Evolutionary conservation across 2,113 vertebrate genomes (phyloP).

Genomic region (Silurus asotus): DNA sequence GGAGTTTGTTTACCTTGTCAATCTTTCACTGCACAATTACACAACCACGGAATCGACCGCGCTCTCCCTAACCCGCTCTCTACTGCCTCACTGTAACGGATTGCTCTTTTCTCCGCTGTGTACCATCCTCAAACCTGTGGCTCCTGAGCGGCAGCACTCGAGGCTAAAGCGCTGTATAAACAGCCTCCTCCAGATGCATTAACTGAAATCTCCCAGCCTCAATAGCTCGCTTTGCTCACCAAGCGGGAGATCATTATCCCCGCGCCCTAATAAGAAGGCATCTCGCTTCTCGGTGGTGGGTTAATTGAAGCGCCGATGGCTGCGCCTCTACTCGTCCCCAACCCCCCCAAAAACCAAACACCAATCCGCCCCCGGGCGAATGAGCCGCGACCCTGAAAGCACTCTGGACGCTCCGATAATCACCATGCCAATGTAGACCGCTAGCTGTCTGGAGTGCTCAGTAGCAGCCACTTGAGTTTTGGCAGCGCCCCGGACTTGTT

Average conservation of each 20-base stretch:
- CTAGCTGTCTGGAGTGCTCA: slow-evolving; percentile 47
- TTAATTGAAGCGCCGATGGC: slow-evolving; percentile 68
- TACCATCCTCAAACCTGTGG: background rate
- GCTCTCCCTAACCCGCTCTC: background rate
- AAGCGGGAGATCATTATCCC: slow-evolving; percentile 62
- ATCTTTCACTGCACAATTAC: slow-evolving; percentile 12
- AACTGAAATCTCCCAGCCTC: slow-evolving; percentile 27
- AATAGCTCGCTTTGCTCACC: slow-evolving; percentile 43
- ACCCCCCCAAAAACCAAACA: background rate
- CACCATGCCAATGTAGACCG: slow-evolving; percentile 63
- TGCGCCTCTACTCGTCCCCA: slow-evolving; percentile 44
- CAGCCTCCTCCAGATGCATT: slow-evolving; percentile 53
- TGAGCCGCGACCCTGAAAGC: slow-evolving; percentile 54
- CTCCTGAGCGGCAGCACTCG: slow-evolving; percentile 4
- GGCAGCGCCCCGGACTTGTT: slow-evolving; percentile 56
- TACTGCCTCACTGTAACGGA: slow-evolving; percentile 18
- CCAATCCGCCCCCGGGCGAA: slow-evolving; percentile 49
- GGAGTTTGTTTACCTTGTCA: slow-evolving; percentile 33
- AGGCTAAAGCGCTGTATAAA: slow-evolving; percentile 61
- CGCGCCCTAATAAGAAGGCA: slow-evolving; percentile 61
- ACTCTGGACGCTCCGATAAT: slow-evolving; percentile 57
- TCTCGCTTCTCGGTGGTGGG: slow-evolving; percentile 64
- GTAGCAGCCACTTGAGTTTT: slow-evolving; percentile 66
- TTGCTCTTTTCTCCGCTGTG: background rate
- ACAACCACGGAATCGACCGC: background rate